A percentile compares a stretch with the other conserved stretches of the same genome.
phyloP scores from a whole-genome alignment of 2,888 invertebrate species.

The Ennomos erosarius region DNA sequence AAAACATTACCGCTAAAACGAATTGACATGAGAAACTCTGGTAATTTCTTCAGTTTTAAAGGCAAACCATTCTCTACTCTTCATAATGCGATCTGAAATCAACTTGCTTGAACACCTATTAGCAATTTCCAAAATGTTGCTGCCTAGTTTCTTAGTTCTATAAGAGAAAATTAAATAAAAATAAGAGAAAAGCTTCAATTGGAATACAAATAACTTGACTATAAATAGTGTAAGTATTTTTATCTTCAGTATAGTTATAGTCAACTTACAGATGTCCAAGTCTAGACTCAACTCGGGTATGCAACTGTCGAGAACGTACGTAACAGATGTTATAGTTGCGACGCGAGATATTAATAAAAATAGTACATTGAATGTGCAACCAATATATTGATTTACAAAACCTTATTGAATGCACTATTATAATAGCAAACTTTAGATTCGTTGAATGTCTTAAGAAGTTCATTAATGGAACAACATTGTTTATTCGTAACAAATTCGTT shows the following conservation, averaged over 20 bases:
- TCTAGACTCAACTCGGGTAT: neutral
- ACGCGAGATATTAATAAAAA: constrained; percentile 21
- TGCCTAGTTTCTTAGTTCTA: too few species aligned
- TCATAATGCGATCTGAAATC: too few species aligned
- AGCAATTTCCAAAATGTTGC: too few species aligned
- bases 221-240: constrained; percentile 6
- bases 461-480: too few species aligned
- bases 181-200: neutral
- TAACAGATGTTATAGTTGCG: constrained; percentile 29
- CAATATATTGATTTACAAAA: constrained; percentile 20
- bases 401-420: constrained; percentile 11
- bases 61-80: too few species aligned
- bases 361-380: constrained; percentile 9
- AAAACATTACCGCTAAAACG: neutral
- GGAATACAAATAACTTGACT: neutral
- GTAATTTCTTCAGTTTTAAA: too few species aligned
- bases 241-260: constrained; percentile 6
- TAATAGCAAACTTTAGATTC: too few species aligned
- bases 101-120: too few species aligned
- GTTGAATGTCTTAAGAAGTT: too few species aligned
- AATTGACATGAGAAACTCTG: neutral
- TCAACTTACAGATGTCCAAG: constrained; percentile 14
- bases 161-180: too few species aligned
- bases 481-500: too few species aligned
- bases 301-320: constrained; percentile 24